Evolutionary conservation across 2,888 invertebrate species (phyloP).

Genomic region (Muscina levida): DNA sequence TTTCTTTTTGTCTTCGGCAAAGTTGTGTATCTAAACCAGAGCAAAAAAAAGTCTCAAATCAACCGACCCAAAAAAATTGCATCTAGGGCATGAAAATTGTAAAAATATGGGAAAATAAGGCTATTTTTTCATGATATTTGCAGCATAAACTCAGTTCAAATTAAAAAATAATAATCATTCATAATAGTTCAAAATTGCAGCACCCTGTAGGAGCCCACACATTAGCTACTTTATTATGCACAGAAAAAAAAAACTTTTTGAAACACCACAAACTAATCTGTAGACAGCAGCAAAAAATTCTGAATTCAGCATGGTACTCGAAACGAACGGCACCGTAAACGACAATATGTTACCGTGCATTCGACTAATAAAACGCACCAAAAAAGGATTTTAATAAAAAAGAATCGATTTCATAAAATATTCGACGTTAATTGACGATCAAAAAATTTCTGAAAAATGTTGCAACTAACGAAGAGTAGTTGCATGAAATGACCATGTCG

Average conservation of each 20-base stretch:
- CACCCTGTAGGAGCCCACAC: slow-evolving; percentile 50
- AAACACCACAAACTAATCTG: slow-evolving; percentile 39
- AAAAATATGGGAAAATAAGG: too few species aligned
- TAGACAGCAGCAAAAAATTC: slow-evolving; percentile 25
- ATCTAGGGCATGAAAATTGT: too few species aligned
- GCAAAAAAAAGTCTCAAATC: too few species aligned
- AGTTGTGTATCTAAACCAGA: too few species aligned
- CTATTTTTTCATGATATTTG: too few species aligned
- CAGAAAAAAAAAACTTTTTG: too few species aligned
- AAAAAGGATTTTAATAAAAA: slow-evolving; percentile 61
- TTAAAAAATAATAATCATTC: too few species aligned
- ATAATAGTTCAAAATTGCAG: slow-evolving; percentile 52
- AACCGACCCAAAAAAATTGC: too few species aligned
- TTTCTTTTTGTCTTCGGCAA: too few species aligned
- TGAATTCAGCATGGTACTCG: slow-evolving; percentile 21
- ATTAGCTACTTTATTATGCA: slow-evolving; percentile 57
- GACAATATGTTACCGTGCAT: background rate
- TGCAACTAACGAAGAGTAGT: slow-evolving; percentile 67
- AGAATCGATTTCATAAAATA: slow-evolving; percentile 72
- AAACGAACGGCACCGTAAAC: slow-evolving; percentile 27
- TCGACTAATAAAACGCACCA: slow-evolving; percentile 26
- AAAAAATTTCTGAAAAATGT: slow-evolving; percentile 76
- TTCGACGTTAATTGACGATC: slow-evolving; percentile 77
- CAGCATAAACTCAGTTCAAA: too few species aligned
- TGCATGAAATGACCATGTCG: slow-evolving; percentile 47